These are phyloP conservation scores for Harpagoxenus sublaevis DNA, from an alignment of 2,888 invertebrate genomes.

Conservation along the genomic window DNA sequence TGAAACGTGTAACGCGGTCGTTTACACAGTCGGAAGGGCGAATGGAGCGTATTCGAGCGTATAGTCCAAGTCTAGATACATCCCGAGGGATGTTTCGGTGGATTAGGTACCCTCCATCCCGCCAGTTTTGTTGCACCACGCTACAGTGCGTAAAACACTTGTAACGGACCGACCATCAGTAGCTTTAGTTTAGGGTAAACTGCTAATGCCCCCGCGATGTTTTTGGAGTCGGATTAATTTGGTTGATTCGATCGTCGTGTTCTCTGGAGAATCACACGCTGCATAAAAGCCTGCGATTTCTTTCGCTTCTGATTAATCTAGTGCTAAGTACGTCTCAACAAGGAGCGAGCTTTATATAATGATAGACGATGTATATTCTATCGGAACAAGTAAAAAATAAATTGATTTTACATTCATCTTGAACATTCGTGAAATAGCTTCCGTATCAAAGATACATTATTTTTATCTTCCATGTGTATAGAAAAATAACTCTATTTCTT, in stretches of 20 bases:
- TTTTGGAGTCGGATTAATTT: slow-evolving; percentile 85
- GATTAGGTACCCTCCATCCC: slow-evolving; percentile 84
- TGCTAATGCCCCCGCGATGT: slow-evolving; percentile 83
- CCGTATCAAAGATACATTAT: background rate
- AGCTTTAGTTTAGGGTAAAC: slow-evolving; percentile 81
- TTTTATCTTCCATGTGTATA: background rate
- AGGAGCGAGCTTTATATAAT: background rate
- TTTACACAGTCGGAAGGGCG: slow-evolving; percentile 75
- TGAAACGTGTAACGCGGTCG: slow-evolving; percentile 72
- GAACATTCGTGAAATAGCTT: background rate
- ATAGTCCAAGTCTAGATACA: slow-evolving; percentile 74
- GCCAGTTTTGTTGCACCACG: slow-evolving; percentile 78
- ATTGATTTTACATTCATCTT: slow-evolving; percentile 14
- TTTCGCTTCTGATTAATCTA: slow-evolving; percentile 29
- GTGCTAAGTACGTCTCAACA: background rate
- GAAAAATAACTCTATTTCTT: background rate
- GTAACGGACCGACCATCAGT: slow-evolving; percentile 81
- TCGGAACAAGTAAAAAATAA: background rate
- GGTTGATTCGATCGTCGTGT: slow-evolving; percentile 81
- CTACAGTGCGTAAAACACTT: slow-evolving; percentile 85
- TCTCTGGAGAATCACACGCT: slow-evolving; percentile 72
- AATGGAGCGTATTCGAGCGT: slow-evolving; percentile 80
- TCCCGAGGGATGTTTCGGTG: slow-evolving; percentile 85
- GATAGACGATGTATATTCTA: background rate
- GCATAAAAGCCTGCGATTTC: slow-evolving; percentile 3